phyloP scores from a whole-genome alignment of 2,888 invertebrate species.

The Nymphalis c-album region DNA sequence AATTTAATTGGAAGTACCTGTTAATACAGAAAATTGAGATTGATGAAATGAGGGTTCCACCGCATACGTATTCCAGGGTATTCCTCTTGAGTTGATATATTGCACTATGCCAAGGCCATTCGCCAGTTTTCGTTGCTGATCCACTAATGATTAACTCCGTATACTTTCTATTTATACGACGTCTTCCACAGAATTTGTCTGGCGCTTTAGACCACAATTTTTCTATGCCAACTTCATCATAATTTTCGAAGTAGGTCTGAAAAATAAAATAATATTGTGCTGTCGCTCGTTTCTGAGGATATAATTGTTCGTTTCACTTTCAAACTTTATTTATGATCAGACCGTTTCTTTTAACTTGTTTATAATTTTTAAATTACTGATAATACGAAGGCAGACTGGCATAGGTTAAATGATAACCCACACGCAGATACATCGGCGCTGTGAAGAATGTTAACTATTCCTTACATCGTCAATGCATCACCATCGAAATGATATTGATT shows the following conservation, averaged over 20 bases:
- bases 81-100: conserved; percentile 47
- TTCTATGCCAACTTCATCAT: neutral
- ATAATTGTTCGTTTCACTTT: neutral
- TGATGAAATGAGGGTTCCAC: conserved; percentile 59
- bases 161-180: conserved; percentile 45
- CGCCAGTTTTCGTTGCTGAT: conserved; percentile 54
- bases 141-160: conserved; percentile 58
- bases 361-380: too few relatives aligned
- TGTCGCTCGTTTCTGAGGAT: too few relatives aligned
- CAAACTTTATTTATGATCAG: too few relatives aligned
- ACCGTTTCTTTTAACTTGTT: too few relatives aligned
- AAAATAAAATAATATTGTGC: neutral
- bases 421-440: too few relatives aligned
- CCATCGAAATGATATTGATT: too few relatives aligned
- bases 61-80: conserved; percentile 55
- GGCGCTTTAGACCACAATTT: conserved; percentile 18
- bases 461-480: too few relatives aligned
- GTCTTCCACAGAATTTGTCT: conserved; percentile 29
- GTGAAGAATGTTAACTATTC: too few relatives aligned
- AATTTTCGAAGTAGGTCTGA: conserved; percentile 17
- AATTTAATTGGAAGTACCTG: conserved; percentile 45
- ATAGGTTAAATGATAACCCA: too few relatives aligned
- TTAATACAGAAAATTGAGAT: conserved; percentile 53
- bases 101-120: conserved; percentile 69
- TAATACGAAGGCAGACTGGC: too few relatives aligned